Base-by-base conservation (phyloP, 1,140 invertebrate species). In the Drosophila nasuta region DNA sequence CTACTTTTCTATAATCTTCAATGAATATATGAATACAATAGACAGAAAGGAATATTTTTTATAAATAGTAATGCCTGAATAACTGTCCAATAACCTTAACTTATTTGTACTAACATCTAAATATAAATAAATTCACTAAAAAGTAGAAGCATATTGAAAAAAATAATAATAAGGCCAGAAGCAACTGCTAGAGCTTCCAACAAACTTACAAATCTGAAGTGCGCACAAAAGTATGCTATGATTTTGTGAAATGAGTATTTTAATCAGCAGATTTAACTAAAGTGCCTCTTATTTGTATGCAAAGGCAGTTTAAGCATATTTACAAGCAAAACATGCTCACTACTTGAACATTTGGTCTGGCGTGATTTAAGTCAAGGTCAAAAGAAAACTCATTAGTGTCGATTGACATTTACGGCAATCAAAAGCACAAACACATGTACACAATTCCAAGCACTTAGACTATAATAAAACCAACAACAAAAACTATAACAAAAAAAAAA, bases 341-440 rank as follows among this genome's bases (percentile, higher is more conserved):
- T 41, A 20, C 33, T n/a, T n/a, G n/a, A n/a, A 17, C 17, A 66
- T 66, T 65, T 63, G 15, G 35, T 17, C 56, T 35, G 25, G 6
- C 11, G 43, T 77, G 66, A 71, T 77, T 70, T 45, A 73, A 70
- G 62, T 33, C 76, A 87, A 82, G 76, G 82, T 58, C 75, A 71
- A 33, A 79, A 68, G 59, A 79, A 87, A 64, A 67, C 65, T 69
- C 73, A 87, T 87, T 87, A 77, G 75, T 74, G 82, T 69, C 76
- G 72, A 87, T 77, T 82, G 79, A 63, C 76, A 87, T 77, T 75
- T 77, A 63, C 43, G 54, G 59, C 81, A 80, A 85, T 80, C 81
- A 83, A 74, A 77, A 57, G 56, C 69, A 73, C 52, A 71, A 77
- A 15, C 65, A 66, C 58, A 70, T 43, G 35, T 57, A 70, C 13